These are phyloP conservation scores for Onychostoma macrolepis DNA, from an alignment of 2,113 vertebrate genomes.

Conservation along the genomic window DNA sequence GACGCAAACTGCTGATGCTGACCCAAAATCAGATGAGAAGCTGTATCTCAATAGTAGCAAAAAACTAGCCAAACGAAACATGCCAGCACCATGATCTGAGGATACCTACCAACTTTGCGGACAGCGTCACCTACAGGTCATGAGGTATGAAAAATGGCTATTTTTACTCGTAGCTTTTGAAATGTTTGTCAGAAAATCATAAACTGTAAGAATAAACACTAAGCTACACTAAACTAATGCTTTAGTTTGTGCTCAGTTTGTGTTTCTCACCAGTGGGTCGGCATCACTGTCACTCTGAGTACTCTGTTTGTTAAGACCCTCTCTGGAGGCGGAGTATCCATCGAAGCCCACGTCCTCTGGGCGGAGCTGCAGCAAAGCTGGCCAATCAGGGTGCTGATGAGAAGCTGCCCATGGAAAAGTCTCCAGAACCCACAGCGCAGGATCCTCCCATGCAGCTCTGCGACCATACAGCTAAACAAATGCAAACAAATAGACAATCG, in stretches of 20 bases:
- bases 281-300: slow-evolving; percentile 88
- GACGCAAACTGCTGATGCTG: not conserved
- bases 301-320: slow-evolving; percentile 84
- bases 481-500: not conserved
- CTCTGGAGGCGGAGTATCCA: slow-evolving; percentile 85
- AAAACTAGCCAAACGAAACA: too few species aligned
- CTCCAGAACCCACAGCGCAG: slow-evolving; percentile 95
- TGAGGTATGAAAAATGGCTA: not conserved
- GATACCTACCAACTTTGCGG: not conserved
- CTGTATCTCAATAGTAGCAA: too few species aligned
- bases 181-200: too few species aligned
- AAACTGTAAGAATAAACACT: too few species aligned
- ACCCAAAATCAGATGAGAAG: too few species aligned
- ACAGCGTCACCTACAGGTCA: not conserved
- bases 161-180: not conserved
- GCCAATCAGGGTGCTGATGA: slow-evolving; percentile 90
- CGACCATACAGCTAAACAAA: slow-evolving; percentile 87
- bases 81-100: too few species aligned
- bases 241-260: not conserved
- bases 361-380: slow-evolving; percentile 90
- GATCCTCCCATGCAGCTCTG: slow-evolving; percentile 93
- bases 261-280: slow-evolving; percentile 89
- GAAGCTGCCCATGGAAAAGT: slow-evolving; percentile 90
- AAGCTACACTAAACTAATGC: too few species aligned
- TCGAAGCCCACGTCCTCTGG: slow-evolving; percentile 97